Base-by-base conservation (phyloP, 2,797 vertebrate species). In the Nasua narica region DNA sequence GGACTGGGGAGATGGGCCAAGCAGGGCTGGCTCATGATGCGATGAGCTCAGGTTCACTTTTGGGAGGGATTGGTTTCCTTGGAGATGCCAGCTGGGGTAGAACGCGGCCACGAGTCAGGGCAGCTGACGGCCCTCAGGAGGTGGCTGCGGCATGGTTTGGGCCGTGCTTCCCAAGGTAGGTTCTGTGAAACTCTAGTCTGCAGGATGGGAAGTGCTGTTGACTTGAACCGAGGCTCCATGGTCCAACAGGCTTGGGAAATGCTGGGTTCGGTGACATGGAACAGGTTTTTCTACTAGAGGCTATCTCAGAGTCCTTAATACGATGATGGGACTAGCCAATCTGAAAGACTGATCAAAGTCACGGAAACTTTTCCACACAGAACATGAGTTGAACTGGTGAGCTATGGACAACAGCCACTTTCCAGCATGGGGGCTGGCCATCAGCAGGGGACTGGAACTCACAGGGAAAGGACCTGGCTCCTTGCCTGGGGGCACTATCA, bases 11-110 rank as follows among this genome's bases (percentile, higher is more conserved):
- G 52, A 56, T 8, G 37, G 72, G 32, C 27, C 92, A n/a, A 40
- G 50, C 3, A 0, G 82, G 78, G 65, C 77, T 87, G 92, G 77
- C 86, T 94, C 27, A 12, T n/a, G 29, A 76, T 16, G 58, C 3
- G 40, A 70, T 87, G 94, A 84, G 87, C 92, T 96, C 92, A 96
- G 69, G 65, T 86, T 89, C 78, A n/a, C 65, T 35, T 87, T 65
- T 3, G 35, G 87, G 65, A 76, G 32, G 65, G 29, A 50, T n/a
- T 70, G 43, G 89, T 14, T 7, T 74, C 89, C 69, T 52, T 15
- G 13, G 35, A 81, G 69, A 84, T 32, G 82, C n/a, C 87, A 91
- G 48, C 23, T 35, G 35, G 82, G 89, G 56, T 87, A 48, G 86
- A 90, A 84, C 46, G 37, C 14, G 8, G 77, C 25, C 94, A 48